Conservation (phyloP, 64 coral and sea anemone species). For the Pocillopora damicornis region DNA sequence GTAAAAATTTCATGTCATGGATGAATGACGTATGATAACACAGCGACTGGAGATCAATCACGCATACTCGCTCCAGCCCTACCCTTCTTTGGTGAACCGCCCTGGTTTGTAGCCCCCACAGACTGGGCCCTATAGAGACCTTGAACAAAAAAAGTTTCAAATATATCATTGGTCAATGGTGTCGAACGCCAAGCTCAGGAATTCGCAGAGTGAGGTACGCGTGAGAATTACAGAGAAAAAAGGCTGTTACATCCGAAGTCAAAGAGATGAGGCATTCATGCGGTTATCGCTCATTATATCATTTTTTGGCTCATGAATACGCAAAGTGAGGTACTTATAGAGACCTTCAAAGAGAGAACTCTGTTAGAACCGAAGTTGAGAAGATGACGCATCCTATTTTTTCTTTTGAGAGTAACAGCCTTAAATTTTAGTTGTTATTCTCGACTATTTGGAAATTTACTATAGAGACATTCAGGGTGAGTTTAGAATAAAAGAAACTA, state of each 20-base stretch:
- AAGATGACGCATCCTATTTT: background rate
- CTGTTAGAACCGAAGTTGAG: background rate
- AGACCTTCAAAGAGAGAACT: background rate
- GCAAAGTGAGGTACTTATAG: background rate
- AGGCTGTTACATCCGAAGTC: background rate
- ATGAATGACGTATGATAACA: background rate
- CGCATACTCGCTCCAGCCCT: background rate
- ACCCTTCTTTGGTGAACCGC: slow-evolving; percentile 7
- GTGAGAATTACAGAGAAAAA: background rate
- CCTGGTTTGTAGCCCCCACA: background rate
- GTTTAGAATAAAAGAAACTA: background rate
- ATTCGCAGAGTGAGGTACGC: background rate
- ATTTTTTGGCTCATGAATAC: background rate
- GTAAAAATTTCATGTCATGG: background rate
- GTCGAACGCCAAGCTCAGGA: background rate
- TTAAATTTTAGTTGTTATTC: background rate
- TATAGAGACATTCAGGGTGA: background rate
- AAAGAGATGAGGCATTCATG: background rate
- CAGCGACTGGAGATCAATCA: slow-evolving; percentile 8
- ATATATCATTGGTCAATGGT: background rate
- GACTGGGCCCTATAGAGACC: slow-evolving; percentile 28
- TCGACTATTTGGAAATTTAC: background rate
- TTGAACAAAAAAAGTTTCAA: slow-evolving; percentile 16
- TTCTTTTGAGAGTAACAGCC: background rate
- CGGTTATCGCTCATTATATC: background rate